These are phyloP conservation scores for Drosophila varians DNA, from an alignment of 1,140 invertebrate species.

Conservation along the genomic window DNA sequence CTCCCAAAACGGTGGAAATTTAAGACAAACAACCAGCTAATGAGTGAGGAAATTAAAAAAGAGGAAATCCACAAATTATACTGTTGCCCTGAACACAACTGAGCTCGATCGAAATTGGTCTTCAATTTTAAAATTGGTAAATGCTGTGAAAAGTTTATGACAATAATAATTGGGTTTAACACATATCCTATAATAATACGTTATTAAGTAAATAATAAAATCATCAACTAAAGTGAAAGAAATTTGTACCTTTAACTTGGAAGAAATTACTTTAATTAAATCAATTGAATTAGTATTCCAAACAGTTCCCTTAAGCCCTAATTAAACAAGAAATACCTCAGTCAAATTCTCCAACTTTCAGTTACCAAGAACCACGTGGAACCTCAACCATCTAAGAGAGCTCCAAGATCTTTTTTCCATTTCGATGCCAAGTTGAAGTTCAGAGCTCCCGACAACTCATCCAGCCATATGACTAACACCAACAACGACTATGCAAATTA, in stretches of 20 bases:
- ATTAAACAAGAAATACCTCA: neutral
- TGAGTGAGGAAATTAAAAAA: neutral
- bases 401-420: constrained; percentile 1
- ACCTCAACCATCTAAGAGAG: neutral
- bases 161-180: too few species aligned
- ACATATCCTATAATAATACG: too few species aligned
- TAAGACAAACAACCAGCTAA: neutral
- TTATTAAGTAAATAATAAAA: too few species aligned
- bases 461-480: constrained; percentile 40
- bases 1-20: neutral
- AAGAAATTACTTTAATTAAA: too few species aligned
- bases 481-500: constrained; percentile 45
- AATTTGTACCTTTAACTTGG: too few species aligned
- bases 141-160: too few species aligned
- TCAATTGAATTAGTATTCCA: too few species aligned
- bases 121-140: neutral
- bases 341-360: neutral
- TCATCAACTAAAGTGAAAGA: too few species aligned
- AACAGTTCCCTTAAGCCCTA: too few species aligned
- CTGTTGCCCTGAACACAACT: neutral
- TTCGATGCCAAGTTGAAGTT: constrained; percentile 37
- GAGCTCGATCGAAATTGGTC: neutral
- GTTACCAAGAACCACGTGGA: neutral
- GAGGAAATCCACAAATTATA: neutral
- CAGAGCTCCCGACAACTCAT: constrained; percentile 38